These are phyloP conservation scores for Leguminivora glycinivorella DNA, from an alignment of 1,140 invertebrate genomes.

Conservation along the genomic window DNA sequence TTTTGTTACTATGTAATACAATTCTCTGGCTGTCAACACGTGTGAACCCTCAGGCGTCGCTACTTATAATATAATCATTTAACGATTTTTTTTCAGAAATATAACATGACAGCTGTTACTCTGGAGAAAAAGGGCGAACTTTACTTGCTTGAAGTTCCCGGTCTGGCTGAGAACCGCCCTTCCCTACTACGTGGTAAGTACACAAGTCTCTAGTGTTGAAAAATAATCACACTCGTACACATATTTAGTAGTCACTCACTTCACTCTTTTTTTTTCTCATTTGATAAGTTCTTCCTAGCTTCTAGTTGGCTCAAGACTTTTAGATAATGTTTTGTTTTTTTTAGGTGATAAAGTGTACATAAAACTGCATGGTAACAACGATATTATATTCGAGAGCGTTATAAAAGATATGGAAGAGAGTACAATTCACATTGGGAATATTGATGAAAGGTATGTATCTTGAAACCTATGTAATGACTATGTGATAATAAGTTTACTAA, in stretches of 20 bases:
- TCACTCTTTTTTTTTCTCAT: too few species aligned
- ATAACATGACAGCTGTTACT: conserved; percentile 56
- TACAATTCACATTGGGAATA: conserved; percentile 80
- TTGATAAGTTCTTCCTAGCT: too few species aligned
- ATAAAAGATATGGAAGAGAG: conserved; percentile 83
- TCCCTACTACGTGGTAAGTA: conserved; percentile 75
- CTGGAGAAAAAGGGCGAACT: conserved; percentile 35
- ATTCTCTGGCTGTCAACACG: conserved; percentile 18
- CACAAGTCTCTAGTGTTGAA: too few species aligned
- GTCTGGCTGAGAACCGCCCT: conserved; percentile 88
- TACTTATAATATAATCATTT: too few species aligned
- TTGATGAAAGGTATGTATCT: conserved; percentile 70
- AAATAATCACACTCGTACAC: too few species aligned
- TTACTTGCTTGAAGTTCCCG: conserved; percentile 80
- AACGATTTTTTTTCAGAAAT: conserved; percentile 53
- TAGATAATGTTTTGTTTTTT: conserved; percentile 14
- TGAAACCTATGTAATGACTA: too few species aligned
- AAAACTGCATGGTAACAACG: conserved; percentile 37
- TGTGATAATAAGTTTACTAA: neutral
- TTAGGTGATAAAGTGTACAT: conserved; percentile 81
- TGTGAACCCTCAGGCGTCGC: too few species aligned
- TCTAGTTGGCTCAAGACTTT: too few species aligned
- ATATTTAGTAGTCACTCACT: too few species aligned
- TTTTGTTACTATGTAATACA: too few species aligned
- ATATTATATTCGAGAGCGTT: conserved; percentile 82